phyloP scores from a whole-genome alignment of 2,797 vertebrate genomes.

The Scolopax bukidnonensis region DNA sequence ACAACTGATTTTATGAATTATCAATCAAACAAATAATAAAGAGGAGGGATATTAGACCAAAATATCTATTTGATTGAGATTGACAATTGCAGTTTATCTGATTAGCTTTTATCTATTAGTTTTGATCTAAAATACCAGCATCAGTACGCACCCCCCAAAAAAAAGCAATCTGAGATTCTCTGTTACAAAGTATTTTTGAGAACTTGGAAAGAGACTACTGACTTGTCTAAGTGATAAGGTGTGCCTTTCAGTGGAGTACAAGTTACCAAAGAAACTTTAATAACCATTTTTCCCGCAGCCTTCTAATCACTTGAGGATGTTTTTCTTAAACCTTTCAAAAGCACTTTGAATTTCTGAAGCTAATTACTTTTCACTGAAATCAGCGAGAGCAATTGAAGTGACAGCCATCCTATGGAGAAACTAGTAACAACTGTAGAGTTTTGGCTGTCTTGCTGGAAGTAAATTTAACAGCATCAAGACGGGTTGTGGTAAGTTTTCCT shows the following conservation, averaged over 20 bases:
- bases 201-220: not conserved
- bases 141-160: not conserved
- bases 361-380: not conserved
- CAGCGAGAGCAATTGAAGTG: not conserved
- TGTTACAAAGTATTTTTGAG: not conserved
- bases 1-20: not conserved
- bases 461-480: not conserved
- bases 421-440: fast-evolving
- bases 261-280: not conserved
- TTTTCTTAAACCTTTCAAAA: not conserved
- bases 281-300: not conserved
- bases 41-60: not conserved
- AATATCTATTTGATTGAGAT: not conserved
- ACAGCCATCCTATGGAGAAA: not conserved
- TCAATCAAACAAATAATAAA: not conserved
- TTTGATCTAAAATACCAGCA: not conserved
- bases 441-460: not conserved
- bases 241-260: not conserved
- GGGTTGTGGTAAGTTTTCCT: fast-evolving
- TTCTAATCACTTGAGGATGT: not conserved
- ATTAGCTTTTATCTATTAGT: not conserved
- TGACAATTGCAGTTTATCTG: not conserved
- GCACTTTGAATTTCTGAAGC: not conserved
- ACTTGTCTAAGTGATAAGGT: not conserved
- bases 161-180: not conserved